phyloP scores from a whole-genome alignment of 2,113 vertebrate genomes.

The Dasyurus viverrinus region DNA sequence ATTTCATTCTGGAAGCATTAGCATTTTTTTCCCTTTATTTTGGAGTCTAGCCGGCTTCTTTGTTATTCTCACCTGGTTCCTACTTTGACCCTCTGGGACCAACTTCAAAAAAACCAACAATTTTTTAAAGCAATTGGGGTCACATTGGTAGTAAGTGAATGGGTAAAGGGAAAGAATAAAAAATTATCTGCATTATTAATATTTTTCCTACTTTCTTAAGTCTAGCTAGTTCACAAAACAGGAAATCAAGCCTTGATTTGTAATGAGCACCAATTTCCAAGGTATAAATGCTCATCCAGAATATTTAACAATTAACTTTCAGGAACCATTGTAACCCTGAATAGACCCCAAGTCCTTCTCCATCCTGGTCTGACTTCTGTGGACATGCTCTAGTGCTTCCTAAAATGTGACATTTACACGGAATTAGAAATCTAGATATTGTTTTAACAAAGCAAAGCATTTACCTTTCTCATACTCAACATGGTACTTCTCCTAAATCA shows the following conservation, averaged over 20 bases:
- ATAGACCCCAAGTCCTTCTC: neutral
- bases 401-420: neutral
- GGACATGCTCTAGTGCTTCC: neutral
- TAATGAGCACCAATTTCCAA: neutral
- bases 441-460: neutral
- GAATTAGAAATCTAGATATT: neutral
- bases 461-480: neutral
- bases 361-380: neutral
- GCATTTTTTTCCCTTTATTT: neutral
- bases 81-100: neutral
- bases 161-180: neutral
- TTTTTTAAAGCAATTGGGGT: neutral
- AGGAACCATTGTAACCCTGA: neutral
- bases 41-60: neutral
- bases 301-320: neutral
- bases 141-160: neutral
- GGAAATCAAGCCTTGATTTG: neutral
- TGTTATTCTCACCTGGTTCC: neutral
- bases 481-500: neutral
- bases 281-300: neutral
- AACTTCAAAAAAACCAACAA: neutral
- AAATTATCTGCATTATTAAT: neutral
- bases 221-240: neutral
- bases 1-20: neutral
- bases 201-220: neutral